Evolutionary conservation across 2,113 vertebrate species (phyloP), one percentile per base, ranked within the genome.

Genomic region (Machaerirhynchus nigripectus): DNA sequence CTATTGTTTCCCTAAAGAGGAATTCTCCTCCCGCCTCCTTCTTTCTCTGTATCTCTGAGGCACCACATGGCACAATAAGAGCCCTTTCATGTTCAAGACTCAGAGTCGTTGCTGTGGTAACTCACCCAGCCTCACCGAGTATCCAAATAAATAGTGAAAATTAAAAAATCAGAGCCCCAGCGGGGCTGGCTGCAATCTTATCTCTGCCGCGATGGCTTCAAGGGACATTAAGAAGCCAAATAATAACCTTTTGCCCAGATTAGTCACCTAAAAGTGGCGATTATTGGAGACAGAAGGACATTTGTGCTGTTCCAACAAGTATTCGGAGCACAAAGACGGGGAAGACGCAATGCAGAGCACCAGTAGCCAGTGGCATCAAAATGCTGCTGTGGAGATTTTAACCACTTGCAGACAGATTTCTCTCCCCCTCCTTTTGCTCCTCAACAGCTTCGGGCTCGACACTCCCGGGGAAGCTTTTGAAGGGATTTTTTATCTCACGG

Each of bases 91-190:
- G 90, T 90, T 95, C 96, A 74, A 90, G 81, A 89, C 96, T 95
- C 93, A 39, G 47, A 70, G 94, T 96, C 84, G 98, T 98, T 97
- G 97, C 98, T 97, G 97, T 97, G 97, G 97, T 47, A 97, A 97
- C 97, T 95, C 92, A 27, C 65, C 79, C 95, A 91, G 20, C 89
- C 95, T 95, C 68, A 6, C 81, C 21, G 87, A 92, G 93, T 60
- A 93, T 71, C 95, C 97, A 97, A 97, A 97, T 90, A 96, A 96
- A 97, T 71, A 95, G 92, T 59, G 71, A 89, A 93, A 87, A 82
- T 60, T 33, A 55, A 79, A 89, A 91, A 93, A 69, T 22, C 59
- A n/a, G 40, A 84, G 84, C 82, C 83, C 93, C 89, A 27, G 68
- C 56, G 94, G 87, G 65, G 57, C 87, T 44, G 86, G 37, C 95